phyloP scores from a whole-genome alignment of 2,888 invertebrate species.

The Trissolcus japonicus region DNA sequence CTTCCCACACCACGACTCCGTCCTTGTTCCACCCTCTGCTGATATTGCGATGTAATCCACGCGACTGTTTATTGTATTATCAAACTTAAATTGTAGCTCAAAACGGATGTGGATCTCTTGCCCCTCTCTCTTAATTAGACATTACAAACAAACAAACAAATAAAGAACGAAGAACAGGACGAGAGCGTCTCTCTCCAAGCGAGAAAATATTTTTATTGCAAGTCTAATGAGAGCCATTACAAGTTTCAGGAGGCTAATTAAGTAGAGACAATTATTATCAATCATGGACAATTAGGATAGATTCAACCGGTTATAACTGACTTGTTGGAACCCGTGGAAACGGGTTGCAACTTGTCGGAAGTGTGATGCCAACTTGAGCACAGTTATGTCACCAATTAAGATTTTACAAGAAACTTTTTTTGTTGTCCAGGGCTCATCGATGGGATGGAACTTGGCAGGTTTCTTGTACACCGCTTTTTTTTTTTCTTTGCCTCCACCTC shows the following conservation, averaged over 20 bases:
- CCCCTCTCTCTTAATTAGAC: conserved; percentile 13
- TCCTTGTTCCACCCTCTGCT: conserved; percentile 5
- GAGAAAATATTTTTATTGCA: conserved; percentile 2
- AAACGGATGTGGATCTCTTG: conserved; percentile 6
- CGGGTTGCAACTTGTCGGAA: no score
- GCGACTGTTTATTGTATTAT: conserved; percentile 46
- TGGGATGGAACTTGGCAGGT: no score
- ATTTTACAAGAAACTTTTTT: no score
- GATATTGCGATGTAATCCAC: conserved; percentile 36
- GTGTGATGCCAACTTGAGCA: no score
- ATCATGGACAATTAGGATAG: conserved; percentile 2
- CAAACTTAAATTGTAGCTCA: conserved; percentile 29
- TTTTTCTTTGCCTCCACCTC: no score
- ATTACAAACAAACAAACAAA: no score
- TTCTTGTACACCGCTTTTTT: no score
- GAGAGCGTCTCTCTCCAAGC: background rate
- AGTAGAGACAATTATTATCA: conserved; percentile 10
- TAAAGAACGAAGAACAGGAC: background rate
- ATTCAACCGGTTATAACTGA: conserved; percentile 5
- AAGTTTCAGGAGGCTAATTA: conserved; percentile 5
- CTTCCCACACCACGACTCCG: conserved; percentile 11
- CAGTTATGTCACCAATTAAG: no score
- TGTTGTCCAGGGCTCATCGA: no score
- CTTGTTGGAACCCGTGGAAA: no score
- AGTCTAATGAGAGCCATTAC: background rate